Conservation (phyloP, 2,797 vertebrate species). For the Sebastes iracundus region DNA sequence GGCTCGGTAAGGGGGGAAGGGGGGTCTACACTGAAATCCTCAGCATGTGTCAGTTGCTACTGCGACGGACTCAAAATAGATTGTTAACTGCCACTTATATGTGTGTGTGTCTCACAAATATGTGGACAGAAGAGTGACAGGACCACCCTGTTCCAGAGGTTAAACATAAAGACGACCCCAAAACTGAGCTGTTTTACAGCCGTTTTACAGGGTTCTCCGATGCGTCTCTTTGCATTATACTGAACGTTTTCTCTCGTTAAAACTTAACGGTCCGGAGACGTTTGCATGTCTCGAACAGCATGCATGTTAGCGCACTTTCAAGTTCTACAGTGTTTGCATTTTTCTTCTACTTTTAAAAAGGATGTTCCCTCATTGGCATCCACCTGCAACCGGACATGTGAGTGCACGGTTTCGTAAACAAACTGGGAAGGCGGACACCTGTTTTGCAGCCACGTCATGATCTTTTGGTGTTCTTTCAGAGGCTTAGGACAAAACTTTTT, state of each 20-base stretch:
- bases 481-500: neutral
- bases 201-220: slow-evolving; percentile 11
- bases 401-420: slow-evolving; percentile 26
- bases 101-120: slow-evolving; percentile 41
- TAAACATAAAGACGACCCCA: slow-evolving; percentile 39
- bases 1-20: neutral
- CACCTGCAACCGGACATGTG: slow-evolving; percentile 48
- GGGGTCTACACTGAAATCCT: slow-evolving; percentile 42
- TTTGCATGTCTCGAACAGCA: slow-evolving; percentile 44
- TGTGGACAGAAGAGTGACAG: slow-evolving; percentile 42
- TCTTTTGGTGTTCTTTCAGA: neutral
- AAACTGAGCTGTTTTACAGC: slow-evolving; percentile 45
- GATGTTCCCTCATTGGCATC: slow-evolving; percentile 23
- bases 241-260: slow-evolving; percentile 39
- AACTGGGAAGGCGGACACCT: slow-evolving; percentile 3
- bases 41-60: slow-evolving; percentile 64
- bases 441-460: slow-evolving; percentile 1
- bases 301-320: slow-evolving; percentile 7
- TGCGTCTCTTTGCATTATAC: slow-evolving; percentile 1
- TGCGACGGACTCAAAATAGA: slow-evolving; percentile 72
- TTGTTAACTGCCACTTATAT: slow-evolving; percentile 45
- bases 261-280: slow-evolving; percentile 17
- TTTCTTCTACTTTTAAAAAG: slow-evolving; percentile 25
- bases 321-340: slow-evolving; percentile 51
- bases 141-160: slow-evolving; percentile 63